Base-by-base conservation (phyloP, 1,140 invertebrate genomes). In the Drosophila athabasca region DNA sequence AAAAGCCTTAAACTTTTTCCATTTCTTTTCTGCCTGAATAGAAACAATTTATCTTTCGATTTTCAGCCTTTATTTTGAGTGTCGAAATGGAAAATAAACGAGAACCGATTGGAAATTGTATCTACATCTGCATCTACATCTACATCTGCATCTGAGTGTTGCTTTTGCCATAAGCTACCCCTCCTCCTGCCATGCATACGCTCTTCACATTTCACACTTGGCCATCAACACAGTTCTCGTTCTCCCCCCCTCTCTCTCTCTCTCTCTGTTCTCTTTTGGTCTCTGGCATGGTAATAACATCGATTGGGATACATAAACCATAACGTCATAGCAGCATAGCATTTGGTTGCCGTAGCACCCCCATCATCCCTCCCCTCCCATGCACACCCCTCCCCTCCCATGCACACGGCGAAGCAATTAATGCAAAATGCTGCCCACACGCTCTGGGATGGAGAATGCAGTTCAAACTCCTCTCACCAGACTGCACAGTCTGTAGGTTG, bases 381-480 rank as follows among this genome's bases (percentile, higher is more conserved):
- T 6, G 11, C 2, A n/a, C n/a, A n/a, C 7, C 13, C 15, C 19
- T 15, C 35, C 49, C 17, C 51, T 41, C 46, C 45, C 48, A 29
- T 51, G 54, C 19, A 44, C 24, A 60, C 51, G 51, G 55, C 69
- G 15, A 75, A 54, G 69, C 62, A 79, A 84, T 83, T 83, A 83
- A 79, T 64, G 79, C 76, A 74, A 65, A 76, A 61, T 76, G 41
- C 76, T 65, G 41, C 59, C 51, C 55, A 49, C 53, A 50, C 57
- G 48, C 60, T n/a, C 5, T 13, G 13, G 11, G 8, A 26, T 35
- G 50, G 24, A 52, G 24, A 57, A 45, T 57, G n/a, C 43, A 26
- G 54, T 45, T n/a, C 54, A 31, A 11, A 2, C 41, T 29, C n/a
- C 31, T 31, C 17, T 11, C 35, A 4, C 3, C 35, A 39, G 35